Evolutionary conservation across 2,797 vertebrate species (phyloP).

Genomic region (Ibycter americanus): DNA sequence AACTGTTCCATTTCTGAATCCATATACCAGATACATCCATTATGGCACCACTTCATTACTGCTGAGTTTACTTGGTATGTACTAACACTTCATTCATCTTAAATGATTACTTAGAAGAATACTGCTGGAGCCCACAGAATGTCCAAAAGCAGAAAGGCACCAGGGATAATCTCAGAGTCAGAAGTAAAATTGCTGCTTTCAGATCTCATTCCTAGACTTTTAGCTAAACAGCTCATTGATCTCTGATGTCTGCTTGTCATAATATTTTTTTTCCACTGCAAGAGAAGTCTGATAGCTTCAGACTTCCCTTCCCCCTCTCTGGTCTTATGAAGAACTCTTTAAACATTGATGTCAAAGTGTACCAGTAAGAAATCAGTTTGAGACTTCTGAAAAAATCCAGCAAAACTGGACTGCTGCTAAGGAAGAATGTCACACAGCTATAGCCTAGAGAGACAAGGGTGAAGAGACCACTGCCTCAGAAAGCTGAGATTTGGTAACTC

Average conservation of each 20-base stretch:
- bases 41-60: background rate
- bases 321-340: background rate
- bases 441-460: background rate
- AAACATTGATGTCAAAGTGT: background rate
- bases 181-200: background rate
- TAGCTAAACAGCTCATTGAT: background rate
- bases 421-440: background rate
- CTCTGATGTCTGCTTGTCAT: background rate
- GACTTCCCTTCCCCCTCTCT: background rate
- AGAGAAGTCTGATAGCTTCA: background rate
- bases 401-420: background rate
- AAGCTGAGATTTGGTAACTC: background rate
- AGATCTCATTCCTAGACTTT: background rate
- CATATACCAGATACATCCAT: background rate
- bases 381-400: background rate
- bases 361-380: background rate
- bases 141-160: background rate
- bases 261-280: background rate
- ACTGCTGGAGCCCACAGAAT: background rate
- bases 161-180: background rate
- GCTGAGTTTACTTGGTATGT: background rate
- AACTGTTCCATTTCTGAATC: background rate
- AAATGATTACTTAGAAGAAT: background rate
- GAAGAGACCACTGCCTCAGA: background rate
- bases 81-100: background rate